Base-by-base conservation (phyloP, 2,113 vertebrate species). In the Erythrocebus patas region DNA sequence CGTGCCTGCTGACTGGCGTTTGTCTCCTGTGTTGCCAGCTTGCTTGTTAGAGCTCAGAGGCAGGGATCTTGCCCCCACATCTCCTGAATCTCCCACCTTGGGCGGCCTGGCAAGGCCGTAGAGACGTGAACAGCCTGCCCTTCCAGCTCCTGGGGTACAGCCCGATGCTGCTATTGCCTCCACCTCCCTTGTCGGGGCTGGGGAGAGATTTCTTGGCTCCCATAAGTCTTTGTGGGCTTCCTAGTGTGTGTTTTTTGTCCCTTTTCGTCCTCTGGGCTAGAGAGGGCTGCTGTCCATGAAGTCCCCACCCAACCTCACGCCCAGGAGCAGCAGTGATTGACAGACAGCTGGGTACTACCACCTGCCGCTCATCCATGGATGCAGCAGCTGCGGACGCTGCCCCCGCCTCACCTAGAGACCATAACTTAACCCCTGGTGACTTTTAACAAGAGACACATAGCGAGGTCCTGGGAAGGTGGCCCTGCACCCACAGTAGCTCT, bases 351-450 rank as follows among this genome's bases (percentile, higher is more conserved):
- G 76, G 40, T 14, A 30, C 32, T 16, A n/a, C 68, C 52, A 22
- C 35, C 76, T 66, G 40, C 80, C 12, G n/a, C 64, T 38, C 10
- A 5, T 25, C 52, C 55, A 83, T 57, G 48, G 70, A 52, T 7
- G 52, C 38, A 6, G 32, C 23, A n/a, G 70, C 83, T 3, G 32
- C 0, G 27, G 70, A 8, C 5, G 1, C 16, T 27, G 9, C 9
- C 72, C 12, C 6, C 1, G 0, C 30, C 22, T 0, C 25, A 6
- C 17, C 1, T 1, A 6, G 23, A 25, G 52, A 27, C 0, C 1
- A 8, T 80, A 48, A 20, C n/a, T 23, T 43, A 55, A 22, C 55
- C 76, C 38, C 1, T 0, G 0, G 57, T 20, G 78, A 68, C 20
- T 57, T 7, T 59, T 79, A 75, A 12, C 48, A 50, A 5, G 8